Conservation (phyloP, 2,888 invertebrate genomes). For the Serrognathus titanus region DNA sequence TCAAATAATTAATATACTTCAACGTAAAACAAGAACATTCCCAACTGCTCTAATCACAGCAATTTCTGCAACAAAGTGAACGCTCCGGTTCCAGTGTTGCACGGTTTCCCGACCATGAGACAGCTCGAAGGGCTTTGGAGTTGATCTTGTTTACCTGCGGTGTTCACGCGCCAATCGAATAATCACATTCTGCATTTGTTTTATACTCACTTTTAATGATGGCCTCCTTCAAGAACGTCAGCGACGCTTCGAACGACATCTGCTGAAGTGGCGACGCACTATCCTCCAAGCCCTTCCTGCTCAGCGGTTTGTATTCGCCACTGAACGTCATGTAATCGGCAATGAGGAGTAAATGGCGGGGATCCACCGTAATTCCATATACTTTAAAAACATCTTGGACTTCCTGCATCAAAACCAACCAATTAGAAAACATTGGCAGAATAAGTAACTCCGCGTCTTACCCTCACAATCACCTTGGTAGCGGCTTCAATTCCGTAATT, state of each 20-base stretch:
- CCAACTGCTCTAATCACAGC: too few species aligned
- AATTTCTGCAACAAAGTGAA: conserved; percentile 21
- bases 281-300: conserved; percentile 83
- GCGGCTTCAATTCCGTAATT: conserved; percentile 98
- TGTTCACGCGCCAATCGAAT: not conserved
- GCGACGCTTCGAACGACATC: conserved; percentile 95
- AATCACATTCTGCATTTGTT: too few species aligned
- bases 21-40: too few species aligned
- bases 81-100: conserved; percentile 78
- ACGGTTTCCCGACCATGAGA: conserved; percentile 81
- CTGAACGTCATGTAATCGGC: conserved; percentile 98
- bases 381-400: conserved; percentile 94
- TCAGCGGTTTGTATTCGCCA: conserved; percentile 86
- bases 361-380: conserved; percentile 94
- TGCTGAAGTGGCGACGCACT: conserved; percentile 94
- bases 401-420: conserved; percentile 55
- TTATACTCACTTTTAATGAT: conserved; percentile 56
- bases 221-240: conserved; percentile 79
- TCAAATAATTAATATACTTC: too few species aligned
- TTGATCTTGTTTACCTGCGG: conserved; percentile 68
- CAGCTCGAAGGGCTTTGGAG: conserved; percentile 83
- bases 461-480: conserved; percentile 79
- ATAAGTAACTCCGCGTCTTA: conserved; percentile 32
- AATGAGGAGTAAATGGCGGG: conserved; percentile 86
- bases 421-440: not conserved